These are phyloP conservation scores for Stratiolaelaps scimitus DNA, from an alignment of 1,140 invertebrate genomes.

Conservation along the genomic window DNA sequence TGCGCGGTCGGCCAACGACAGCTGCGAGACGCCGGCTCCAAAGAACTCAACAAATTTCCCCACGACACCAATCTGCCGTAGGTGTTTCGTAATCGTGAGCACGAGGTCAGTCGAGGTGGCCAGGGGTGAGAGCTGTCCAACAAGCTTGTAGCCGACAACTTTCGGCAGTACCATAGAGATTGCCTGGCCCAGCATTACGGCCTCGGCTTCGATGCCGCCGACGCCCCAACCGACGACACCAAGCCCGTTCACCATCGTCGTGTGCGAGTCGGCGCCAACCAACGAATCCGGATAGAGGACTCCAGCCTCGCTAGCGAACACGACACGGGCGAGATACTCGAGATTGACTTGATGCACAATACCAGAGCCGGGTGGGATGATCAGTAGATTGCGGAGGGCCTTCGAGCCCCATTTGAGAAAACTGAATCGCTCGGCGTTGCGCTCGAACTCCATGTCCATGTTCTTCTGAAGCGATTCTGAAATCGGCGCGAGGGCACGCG, in stretches of 20 bases:
- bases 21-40: constrained; percentile 70
- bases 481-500: too few relatives aligned
- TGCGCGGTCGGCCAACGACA: constrained; percentile 82
- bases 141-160: constrained; percentile 85
- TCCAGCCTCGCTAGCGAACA: constrained; percentile 56
- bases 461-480: constrained; percentile 79
- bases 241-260: constrained; percentile 94
- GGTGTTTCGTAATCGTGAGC: constrained; percentile 91
- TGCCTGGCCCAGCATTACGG: constrained; percentile 70
- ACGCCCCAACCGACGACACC: constrained; percentile 57
- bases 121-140: constrained; percentile 62
- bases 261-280: constrained; percentile 97
- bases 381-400: constrained; percentile 88
- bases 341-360: constrained; percentile 98
- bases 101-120: constrained; percentile 96
- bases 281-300: constrained; percentile 83
- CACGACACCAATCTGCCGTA: constrained; percentile 83
- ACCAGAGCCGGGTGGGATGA: constrained; percentile 92
- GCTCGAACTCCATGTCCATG: constrained; percentile 85
- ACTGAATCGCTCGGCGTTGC: constrained; percentile 88
- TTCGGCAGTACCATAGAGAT: constrained; percentile 91
- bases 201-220: constrained; percentile 51
- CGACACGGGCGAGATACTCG: constrained; percentile 88
- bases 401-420: constrained; percentile 96
- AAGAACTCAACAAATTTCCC: constrained; percentile 99